These are phyloP conservation scores for Hippolais icterina DNA, from an alignment of 2,113 vertebrate species.

Conservation along the genomic window DNA sequence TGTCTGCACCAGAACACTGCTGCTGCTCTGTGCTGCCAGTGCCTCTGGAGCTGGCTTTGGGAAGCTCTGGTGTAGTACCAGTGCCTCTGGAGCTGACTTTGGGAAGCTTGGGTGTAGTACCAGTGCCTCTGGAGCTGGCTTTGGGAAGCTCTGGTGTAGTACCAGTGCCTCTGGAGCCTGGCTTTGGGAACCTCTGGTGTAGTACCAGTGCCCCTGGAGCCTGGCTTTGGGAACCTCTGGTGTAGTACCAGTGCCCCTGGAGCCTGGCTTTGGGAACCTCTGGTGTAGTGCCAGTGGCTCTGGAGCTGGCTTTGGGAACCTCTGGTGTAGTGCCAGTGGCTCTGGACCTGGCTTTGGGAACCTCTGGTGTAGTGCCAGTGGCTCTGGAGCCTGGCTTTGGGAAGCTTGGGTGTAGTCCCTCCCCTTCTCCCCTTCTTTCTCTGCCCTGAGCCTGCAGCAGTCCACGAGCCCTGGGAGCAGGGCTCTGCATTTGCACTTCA, in stretches of 20 bases:
- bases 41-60: background rate
- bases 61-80: background rate
- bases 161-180: background rate
- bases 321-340: background rate
- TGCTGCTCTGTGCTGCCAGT: background rate
- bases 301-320: background rate
- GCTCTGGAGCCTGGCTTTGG: background rate
- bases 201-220: background rate
- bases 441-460: background rate
- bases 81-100: background rate
- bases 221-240: background rate
- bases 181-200: background rate
- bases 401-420: background rate
- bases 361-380: background rate
- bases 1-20: fast-evolving
- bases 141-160: background rate
- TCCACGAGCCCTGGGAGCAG: background rate
- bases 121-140: background rate
- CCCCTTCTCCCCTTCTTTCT: background rate
- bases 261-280: background rate
- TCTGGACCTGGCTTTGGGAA: background rate
- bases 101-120: background rate
- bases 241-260: background rate
- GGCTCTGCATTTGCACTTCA: background rate
- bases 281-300: background rate